phyloP scores from a whole-genome alignment of 2,113 vertebrate genomes.

The Muntiacus reevesi region DNA sequence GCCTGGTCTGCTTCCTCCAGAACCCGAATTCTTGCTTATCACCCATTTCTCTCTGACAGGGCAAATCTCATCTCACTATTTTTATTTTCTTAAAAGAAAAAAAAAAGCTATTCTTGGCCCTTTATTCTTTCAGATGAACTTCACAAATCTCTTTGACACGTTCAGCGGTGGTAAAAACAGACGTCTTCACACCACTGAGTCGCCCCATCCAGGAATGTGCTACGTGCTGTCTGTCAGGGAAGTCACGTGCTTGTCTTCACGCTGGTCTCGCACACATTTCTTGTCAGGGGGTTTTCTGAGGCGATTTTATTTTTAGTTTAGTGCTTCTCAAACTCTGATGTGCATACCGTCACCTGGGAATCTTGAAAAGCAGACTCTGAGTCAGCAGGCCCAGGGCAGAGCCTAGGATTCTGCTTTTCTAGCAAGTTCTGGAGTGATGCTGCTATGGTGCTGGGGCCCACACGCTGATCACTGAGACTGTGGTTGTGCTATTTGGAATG shows the following conservation, averaged over 20 bases:
- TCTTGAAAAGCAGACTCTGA: neutral
- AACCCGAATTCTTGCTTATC: neutral
- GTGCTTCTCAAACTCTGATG: neutral
- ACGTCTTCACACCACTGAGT: neutral
- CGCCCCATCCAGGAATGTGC: rapidly evolving
- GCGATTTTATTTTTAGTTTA: neutral
- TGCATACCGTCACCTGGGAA: neutral
- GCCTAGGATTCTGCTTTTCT: neutral
- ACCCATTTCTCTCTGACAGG: neutral
- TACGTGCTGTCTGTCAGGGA: neutral
- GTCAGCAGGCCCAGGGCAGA: neutral
- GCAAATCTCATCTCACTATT: neutral
- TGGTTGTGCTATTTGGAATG: neutral
- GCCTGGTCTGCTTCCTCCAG: neutral
- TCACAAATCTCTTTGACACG: neutral
- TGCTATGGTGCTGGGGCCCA: rapidly evolving
- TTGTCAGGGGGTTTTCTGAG: neutral
- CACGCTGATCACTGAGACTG: too few relatives aligned
- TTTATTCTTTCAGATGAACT: neutral
- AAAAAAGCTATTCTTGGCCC: neutral
- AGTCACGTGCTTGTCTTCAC: neutral
- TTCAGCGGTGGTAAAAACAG: neutral
- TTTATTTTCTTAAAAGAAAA: neutral
- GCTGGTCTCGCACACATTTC: neutral
- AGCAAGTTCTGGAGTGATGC: neutral